Conservation (phyloP, 2,113 vertebrate species). For the Arvicanthis niloticus region DNA sequence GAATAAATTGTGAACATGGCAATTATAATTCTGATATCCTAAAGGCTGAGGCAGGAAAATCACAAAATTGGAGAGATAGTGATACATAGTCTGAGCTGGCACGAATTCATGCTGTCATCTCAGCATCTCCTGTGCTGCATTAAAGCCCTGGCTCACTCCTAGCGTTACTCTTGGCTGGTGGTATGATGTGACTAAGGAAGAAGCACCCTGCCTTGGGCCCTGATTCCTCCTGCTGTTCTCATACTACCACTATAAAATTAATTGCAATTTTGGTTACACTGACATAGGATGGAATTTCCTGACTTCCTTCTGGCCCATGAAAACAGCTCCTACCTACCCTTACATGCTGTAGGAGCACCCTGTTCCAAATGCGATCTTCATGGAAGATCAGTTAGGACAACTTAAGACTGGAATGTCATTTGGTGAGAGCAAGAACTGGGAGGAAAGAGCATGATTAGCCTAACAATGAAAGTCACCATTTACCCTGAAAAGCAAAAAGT, state of each 20-base stretch:
- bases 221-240: background rate
- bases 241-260: too few species aligned
- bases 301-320: background rate
- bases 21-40: too few species aligned
- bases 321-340: background rate
- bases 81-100: background rate
- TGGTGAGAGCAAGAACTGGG: too few species aligned
- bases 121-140: background rate
- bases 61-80: background rate
- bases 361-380: background rate
- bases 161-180: background rate
- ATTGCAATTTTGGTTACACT: background rate
- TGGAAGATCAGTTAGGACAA: background rate
- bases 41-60: background rate
- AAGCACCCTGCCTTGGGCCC: background rate
- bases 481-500: background rate
- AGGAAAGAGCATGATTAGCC: too few species aligned
- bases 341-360: rapidly evolving
- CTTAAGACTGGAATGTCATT: background rate
- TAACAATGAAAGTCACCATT: background rate
- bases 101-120: too few species aligned
- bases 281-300: too few species aligned
- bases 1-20: background rate
- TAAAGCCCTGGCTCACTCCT: too few species aligned
- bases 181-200: too few species aligned